Conservation (phyloP, 2,888 invertebrate genomes). For the Cerastoderma edule region DNA sequence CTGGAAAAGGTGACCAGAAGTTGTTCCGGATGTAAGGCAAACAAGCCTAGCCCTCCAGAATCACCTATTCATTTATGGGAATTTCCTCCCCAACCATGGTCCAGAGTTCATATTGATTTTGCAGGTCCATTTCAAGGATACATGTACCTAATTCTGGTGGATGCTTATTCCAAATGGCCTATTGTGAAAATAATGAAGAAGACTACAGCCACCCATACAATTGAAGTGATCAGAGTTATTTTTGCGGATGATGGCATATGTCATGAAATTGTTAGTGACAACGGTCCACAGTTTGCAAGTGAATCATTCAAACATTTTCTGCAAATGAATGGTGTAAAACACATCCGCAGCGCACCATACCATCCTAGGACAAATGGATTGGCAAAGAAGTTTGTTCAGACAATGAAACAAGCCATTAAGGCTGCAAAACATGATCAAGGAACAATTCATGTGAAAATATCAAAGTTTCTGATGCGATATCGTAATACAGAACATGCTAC, state of each 20-base stretch:
- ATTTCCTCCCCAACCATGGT: slow-evolving; percentile 73
- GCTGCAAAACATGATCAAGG: neutral
- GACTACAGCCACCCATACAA: too few relatives aligned
- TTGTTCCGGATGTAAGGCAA: slow-evolving; percentile 40
- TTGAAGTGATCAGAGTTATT: too few relatives aligned
- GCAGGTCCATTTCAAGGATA: slow-evolving; percentile 80
- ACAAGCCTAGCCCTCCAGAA: slow-evolving; percentile 57
- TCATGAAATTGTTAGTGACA: neutral
- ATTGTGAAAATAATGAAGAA: too few relatives aligned
- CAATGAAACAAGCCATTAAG: slow-evolving; percentile 37
- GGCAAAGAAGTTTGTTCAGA: neutral
- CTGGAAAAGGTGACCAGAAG: too few relatives aligned
- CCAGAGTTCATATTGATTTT: slow-evolving; percentile 84
- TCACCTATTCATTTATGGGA: slow-evolving; percentile 72
- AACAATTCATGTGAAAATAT: neutral
- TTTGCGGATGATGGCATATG: too few relatives aligned
- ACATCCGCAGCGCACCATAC: neutral
- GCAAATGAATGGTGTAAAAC: neutral
- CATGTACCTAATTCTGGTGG: slow-evolving; percentile 79
- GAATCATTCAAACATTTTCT: neutral
- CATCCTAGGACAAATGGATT: neutral
- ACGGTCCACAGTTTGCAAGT: neutral
- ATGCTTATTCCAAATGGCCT: slow-evolving; percentile 83
- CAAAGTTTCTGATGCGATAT: neutral
- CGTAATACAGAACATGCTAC: neutral